Conservation (phyloP, 2,888 invertebrate species). For the Linnaemya tessellans region DNA sequence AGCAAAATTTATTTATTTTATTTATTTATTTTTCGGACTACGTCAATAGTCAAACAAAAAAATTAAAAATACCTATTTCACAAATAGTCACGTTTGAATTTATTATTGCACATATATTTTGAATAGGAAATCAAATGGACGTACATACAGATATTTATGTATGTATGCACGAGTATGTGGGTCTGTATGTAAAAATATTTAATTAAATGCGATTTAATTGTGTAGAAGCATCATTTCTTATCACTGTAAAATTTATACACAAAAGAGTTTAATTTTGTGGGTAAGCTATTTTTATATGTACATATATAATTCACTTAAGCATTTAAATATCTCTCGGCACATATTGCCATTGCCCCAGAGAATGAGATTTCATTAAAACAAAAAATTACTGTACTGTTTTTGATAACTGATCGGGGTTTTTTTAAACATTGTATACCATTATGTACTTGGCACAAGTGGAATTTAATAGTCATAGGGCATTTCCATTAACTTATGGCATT, state of each 20-base stretch:
- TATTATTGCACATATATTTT: neutral
- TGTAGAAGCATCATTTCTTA: constrained; percentile 63
- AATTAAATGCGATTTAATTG: constrained; percentile 55
- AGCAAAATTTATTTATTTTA: too few species aligned
- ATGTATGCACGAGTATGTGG: too few species aligned
- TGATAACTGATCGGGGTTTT: neutral
- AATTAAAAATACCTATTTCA: constrained; percentile 25
- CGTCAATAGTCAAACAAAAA: constrained; percentile 42
- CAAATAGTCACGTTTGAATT: constrained; percentile 53
- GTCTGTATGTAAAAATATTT: neutral
- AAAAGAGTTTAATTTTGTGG: constrained; percentile 17
- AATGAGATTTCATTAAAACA: constrained; percentile 46
- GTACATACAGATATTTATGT: neutral
- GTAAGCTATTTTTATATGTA: constrained; percentile 12
- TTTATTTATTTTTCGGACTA: too few species aligned
- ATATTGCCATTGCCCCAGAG: constrained; percentile 41
- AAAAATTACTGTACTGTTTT: neutral
- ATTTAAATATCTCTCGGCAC: constrained; percentile 12
- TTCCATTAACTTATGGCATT: constrained; percentile 48
- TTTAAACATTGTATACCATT: constrained; percentile 56
- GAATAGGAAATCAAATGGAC: constrained; percentile 15
- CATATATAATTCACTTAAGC: constrained; percentile 28
- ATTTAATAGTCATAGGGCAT: constrained; percentile 60
- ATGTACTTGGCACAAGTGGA: constrained; percentile 65
- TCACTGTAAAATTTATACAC: constrained; percentile 48